Base-by-base conservation (phyloP, 1,140 invertebrate genomes). In the Lepidurus packardi region DNA sequence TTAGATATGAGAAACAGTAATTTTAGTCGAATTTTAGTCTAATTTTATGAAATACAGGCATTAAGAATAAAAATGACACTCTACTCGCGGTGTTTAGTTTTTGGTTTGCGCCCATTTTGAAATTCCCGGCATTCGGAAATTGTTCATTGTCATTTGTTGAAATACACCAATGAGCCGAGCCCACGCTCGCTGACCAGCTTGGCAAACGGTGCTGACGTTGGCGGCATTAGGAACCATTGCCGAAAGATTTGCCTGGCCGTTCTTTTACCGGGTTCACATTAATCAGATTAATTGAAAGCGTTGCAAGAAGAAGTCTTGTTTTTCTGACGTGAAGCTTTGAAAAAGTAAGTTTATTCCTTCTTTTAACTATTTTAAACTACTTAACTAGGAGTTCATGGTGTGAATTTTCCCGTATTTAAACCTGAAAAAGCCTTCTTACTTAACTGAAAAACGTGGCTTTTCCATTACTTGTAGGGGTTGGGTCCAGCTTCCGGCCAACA, bases 11-110 rank as follows among this genome's bases (percentile, higher is more conserved):
- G 86, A 90, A 0, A 90, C 91, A 0, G 87, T 92, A 0, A 88
- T 86, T 0, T 87, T 91, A 81, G 87, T 90, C 79, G 89, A 92
- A 78, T 90, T 93, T 78, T 91, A 81, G 87, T 90, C 79, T 89
- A 92, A 78, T 90, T 93, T 78, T 87, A 87, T 78, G 83, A 84
- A n/a, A 87, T 89, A 1, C 86, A 87, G 43, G 82, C 86, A 79
- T 65, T 65, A 16, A 65, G 53, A 65, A 16, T 65, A 65, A 65
- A 47, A 65, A 34, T 34, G 3, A 34, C 34, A 34, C 34, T 4
- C 34, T 65, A 7, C 1, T 16, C 21, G 16, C 21, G 16, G 53
- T 65, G 16, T 65, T 65, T 1, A 65, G 16, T 47, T 47, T 7
- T 16, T 11, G 10, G 10, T 47, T 47, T 16, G 45, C 16, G 45